Evolutionary conservation across 2,113 vertebrate species (phyloP), one percentile per base, ranked within the genome.

Genomic region (Macquaria australasica): DNA sequence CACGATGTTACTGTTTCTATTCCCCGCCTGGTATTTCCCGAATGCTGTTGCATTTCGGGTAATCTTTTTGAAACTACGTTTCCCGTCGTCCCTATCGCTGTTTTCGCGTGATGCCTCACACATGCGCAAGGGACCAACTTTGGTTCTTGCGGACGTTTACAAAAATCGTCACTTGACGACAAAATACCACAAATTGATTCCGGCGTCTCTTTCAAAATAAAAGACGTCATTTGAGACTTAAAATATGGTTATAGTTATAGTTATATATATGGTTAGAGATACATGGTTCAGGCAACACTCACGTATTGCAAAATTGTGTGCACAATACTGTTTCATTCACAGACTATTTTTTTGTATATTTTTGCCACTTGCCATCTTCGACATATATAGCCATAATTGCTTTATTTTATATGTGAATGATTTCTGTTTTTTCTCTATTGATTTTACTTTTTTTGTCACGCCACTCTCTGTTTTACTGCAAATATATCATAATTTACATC

Each of bases 1-100:
- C 91, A 77, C 87, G 80, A 37, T 64, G 5, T 3, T 43, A 14
- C 45, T 89, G 91, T 95, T 92, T 39, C 51, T 90, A 91, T 94
- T 94, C 53, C 94, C 88, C 94, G 94, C 94, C 92, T 90, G 88
- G 71, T 81, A 63, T 71, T 85, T 85, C 76, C 84, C 15, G 28
- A 41, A 8, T 7, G 11, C 56, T 51, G 2, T 66, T 84, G 94
- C 88, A 92, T 93, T 90, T 55, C 31, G 93, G 94, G 94, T 91
- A 92, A 79, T 62, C 1, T 25, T 4, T 28, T 10, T 45, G 1
- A 1, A 0, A 90, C 90, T 83, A 89, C 88, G 12, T 87, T 93
- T 79, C 87, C 93, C 82, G 18, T 59, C 43, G 8, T 60, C 16
- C 66, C 9, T 45, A 2, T 11, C 0, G 8, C 18, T 14, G 14